Base-by-base conservation (phyloP, 2,888 invertebrate species). In the Mythimna vitellina region DNA sequence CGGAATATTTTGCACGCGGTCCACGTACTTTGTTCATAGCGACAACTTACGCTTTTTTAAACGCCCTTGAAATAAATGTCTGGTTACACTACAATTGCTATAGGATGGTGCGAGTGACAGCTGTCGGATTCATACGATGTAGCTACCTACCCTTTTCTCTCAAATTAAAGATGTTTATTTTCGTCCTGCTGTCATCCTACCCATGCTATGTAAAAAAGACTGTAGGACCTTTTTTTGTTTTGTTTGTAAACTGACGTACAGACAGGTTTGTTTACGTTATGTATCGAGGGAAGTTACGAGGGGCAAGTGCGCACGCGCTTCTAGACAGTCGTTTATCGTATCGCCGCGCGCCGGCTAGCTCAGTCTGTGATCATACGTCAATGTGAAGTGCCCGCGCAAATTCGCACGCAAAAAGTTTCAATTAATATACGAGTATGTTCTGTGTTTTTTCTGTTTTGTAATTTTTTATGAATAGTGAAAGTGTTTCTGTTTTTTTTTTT, bases 281-380 rank as follows among this genome's bases (percentile, higher is more conserved):
- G 54, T 69, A 74, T 17, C 58, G 51, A 75, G 25, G 61, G 65
- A 81, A 81, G 63, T 84, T 68, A 68, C 71, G 65, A 64, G 70
- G 57, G 49, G 65, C 69, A 67, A 66, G 61, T 79, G 76, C 76
- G 68, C 68, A 66, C 61, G 62, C 84, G 70, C 62, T 35, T 38
- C 38, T 72, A 72, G 61, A 66, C 70, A 73, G 60, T 73, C 54
- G 64, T 73, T n/a, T n/a, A 69, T 73, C 51, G 65, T 70, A 66
- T 63, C 29, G 46, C 17, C 46, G 17, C 46, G 46, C 42, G 42
- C 53, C 29, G 56, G 42, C 53, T 29, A 46, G 58, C 29, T 71
- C 80, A 80, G 80, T 75, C 71, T 65, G 80, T 73, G 62, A 79
- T 71, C 70, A 74, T 65, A 71, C 74, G 77, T 64, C 61, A 51